Percentiles rank a stretch among this genome's conserved stretches.
phyloP scores from a whole-genome alignment of 2,888 invertebrate species.

The Lampropteryx suffumata region DNA sequence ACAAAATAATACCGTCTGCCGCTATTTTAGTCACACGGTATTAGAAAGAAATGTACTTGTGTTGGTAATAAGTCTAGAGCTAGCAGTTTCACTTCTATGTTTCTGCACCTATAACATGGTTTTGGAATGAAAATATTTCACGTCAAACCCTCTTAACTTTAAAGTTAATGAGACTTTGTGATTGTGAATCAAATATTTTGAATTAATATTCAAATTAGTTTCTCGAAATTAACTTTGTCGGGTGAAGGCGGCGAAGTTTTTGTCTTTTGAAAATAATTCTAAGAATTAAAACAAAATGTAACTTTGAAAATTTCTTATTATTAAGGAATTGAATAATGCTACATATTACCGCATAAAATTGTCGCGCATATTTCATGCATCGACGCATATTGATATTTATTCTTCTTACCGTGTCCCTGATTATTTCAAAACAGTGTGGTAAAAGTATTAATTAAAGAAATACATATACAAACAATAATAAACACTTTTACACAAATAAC shows the following conservation, averaged over 20 bases:
- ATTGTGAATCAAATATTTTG: slow-evolving; percentile 62
- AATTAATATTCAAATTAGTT: slow-evolving; percentile 64
- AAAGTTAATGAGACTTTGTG: slow-evolving; percentile 66
- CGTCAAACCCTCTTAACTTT: slow-evolving; percentile 67
- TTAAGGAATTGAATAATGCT: too few relatives aligned
- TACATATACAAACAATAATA: too few relatives aligned
- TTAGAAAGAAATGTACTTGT: too few relatives aligned
- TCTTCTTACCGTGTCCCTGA: too few relatives aligned
- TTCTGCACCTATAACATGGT: slow-evolving; percentile 29
- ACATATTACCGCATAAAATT: too few relatives aligned
- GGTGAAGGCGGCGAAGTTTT: slow-evolving; percentile 14
- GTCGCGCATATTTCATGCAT: too few relatives aligned
- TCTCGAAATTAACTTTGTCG: slow-evolving; percentile 28
- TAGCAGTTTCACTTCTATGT: slow-evolving; percentile 9
- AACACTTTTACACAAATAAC: too few relatives aligned
- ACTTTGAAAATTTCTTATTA: too few relatives aligned
- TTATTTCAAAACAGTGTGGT: too few relatives aligned
- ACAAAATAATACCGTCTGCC: too few relatives aligned
- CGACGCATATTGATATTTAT: too few relatives aligned
- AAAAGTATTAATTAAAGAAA: too few relatives aligned
- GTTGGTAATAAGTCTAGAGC: background rate
- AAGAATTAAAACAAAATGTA: background rate
- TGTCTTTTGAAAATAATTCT: slow-evolving; percentile 11
- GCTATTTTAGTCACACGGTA: background rate
- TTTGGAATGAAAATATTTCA: slow-evolving; percentile 51